phyloP scores from a whole-genome alignment of 1,140 invertebrate genomes.

The Choristoneura fumiferana region DNA sequence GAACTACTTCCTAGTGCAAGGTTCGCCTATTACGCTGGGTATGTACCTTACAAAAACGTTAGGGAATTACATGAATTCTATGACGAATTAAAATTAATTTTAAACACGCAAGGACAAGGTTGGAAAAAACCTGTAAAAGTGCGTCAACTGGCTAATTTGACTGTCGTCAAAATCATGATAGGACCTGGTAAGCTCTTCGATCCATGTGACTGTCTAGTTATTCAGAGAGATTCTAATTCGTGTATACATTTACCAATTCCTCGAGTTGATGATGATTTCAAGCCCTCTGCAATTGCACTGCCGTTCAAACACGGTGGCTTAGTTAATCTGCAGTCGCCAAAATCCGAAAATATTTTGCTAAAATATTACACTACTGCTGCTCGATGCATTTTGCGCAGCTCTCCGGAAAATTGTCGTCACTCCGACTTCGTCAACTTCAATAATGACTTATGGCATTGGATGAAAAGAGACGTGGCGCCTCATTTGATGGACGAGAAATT shows the following conservation, averaged over 20 bases:
- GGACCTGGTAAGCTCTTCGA: conserved; percentile 45
- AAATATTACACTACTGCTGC: conserved; percentile 79
- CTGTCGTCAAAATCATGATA: conserved; percentile 53
- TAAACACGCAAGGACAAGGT: conserved; percentile 79
- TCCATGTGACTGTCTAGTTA: conserved; percentile 48
- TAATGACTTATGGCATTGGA: conserved; percentile 79
- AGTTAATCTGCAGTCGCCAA: conserved; percentile 74
- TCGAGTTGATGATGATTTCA: conserved; percentile 44
- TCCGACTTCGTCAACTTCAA: conserved; percentile 76
- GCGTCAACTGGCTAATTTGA: conserved; percentile 51
- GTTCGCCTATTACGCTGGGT: conserved; percentile 81
- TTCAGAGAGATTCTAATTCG: conserved; percentile 54
- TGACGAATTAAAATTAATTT: conserved; percentile 75
- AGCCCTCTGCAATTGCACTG: conserved; percentile 69
- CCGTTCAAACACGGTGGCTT: conserved; percentile 75
- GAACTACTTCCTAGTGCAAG: conserved; percentile 78
- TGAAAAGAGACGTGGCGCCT: conserved; percentile 77
- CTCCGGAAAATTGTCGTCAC: conserved; percentile 74
- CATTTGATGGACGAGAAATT: conserved; percentile 80
- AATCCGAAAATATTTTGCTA: conserved; percentile 77
- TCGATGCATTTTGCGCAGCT: conserved; percentile 54
- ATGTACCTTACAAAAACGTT: conserved; percentile 77
- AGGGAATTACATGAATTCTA: conserved; percentile 77
- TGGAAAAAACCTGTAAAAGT: conserved; percentile 72
- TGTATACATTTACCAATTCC: conserved; percentile 61